Base-by-base conservation (phyloP, 2,888 invertebrate genomes). In the Agrochola lychnidis region DNA sequence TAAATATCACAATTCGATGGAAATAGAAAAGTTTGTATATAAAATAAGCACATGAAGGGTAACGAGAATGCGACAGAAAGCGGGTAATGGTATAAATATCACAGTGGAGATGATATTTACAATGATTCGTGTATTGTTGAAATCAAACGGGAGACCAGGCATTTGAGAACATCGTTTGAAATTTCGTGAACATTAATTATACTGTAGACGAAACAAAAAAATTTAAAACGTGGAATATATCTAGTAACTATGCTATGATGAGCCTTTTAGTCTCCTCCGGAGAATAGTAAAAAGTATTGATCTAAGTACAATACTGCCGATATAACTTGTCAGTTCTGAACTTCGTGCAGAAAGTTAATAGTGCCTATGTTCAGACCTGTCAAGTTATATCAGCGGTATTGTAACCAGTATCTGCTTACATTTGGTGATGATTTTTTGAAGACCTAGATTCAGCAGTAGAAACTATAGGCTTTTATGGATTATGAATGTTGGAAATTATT, bases 71-170 rank as follows among this genome's bases (percentile, higher is more conserved):
- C 67, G 53, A 69, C 25, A 66, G 48, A 42, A 73, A 82, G 66
- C 70, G n/a, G 45, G 51, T 87, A 81, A 87, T 86, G 86, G 66
- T 82, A 83, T 80, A 86, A 90, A 90, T 89, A 90, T 90, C 90
- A 88, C 89, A 88, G 90, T 87, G 85, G 78, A 51, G 70, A 91
- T 91, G 92, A 93, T 92, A 92, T 93, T 90, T 92, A 92, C 89
- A 92, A 88, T 89, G 88, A 62, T 57, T 85, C 16, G 53, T 51
- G n/a, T 48, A 7, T 51, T 72, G 14, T 57, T 61, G 4, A 63
- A 59, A 83, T 79, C 75, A 79, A 80, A 76, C 70, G 69, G 53
- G 63, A 79, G 10, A 57, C 84, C 74, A 73, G 71, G 56, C 57
- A 48, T 72, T 72, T 66, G 79, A 74, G 66, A 51, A 73, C 72